Percentiles rank a stretch among this genome's conserved stretches.
Conservation (phyloP, 1,140 invertebrate genomes). For the Monomorium pharaonis region DNA sequence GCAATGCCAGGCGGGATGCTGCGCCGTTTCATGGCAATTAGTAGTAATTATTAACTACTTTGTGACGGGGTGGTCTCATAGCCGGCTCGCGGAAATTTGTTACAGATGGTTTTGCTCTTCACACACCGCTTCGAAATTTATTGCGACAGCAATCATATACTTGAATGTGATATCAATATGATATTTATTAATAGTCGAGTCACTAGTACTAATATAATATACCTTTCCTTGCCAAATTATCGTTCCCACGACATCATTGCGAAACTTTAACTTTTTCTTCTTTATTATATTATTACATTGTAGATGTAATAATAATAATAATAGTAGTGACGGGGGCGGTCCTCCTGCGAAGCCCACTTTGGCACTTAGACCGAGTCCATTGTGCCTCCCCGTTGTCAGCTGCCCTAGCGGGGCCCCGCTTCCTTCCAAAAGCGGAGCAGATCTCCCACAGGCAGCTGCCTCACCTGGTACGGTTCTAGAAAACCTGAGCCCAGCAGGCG, state of each 20-base stretch:
- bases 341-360: no score
- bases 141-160: background rate
- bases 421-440: no score
- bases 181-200: background rate
- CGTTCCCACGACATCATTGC: background rate
- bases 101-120: constrained; percentile 36
- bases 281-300: background rate
- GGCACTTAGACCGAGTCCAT: no score
- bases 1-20: constrained; percentile 52
- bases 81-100: constrained; percentile 44
- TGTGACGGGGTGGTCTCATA: constrained; percentile 48
- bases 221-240: background rate
- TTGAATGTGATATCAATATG: background rate
- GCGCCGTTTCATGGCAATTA: constrained; percentile 53
- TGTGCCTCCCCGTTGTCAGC: no score
- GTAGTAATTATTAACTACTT: constrained; percentile 59
- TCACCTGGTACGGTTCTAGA: no score
- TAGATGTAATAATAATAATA: no score
- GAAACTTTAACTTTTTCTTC: background rate
- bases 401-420: no score
- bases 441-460: no score
- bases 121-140: constrained; percentile 17
- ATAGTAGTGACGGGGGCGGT: no score
- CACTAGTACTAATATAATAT: background rate
- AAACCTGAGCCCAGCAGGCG: no score